phyloP scores from a whole-genome alignment of 1,140 invertebrate species.

The Trissolcus basalis region DNA sequence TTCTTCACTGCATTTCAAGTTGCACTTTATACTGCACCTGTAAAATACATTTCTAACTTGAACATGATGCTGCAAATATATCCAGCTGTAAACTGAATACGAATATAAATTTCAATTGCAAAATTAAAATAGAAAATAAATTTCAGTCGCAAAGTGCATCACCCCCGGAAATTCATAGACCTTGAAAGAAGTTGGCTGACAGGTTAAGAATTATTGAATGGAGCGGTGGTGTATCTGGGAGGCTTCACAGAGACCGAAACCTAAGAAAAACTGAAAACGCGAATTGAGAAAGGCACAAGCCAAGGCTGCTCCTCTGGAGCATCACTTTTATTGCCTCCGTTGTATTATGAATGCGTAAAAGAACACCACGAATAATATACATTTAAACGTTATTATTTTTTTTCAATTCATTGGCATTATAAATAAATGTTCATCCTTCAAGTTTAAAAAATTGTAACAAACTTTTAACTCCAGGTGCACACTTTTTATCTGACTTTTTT shows the following conservation, averaged over 20 bases:
- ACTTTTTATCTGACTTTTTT: too few species aligned
- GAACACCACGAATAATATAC: conserved; percentile 38
- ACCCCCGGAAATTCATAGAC: too few species aligned
- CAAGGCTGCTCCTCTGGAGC: conserved; percentile 41
- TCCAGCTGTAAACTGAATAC: too few species aligned
- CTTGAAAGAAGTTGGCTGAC: too few species aligned
- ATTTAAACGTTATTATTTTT: conserved; percentile 26
- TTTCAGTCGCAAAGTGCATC: too few species aligned
- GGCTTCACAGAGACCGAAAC: conserved; percentile 32
- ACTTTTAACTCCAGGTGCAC: conserved; percentile 5
- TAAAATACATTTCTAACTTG: too few species aligned
- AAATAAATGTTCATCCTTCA: conserved; percentile 46
- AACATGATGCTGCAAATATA: too few species aligned
- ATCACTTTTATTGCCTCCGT: conserved; percentile 40
- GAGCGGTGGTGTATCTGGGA: conserved; percentile 32
- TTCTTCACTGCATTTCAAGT: too few species aligned
- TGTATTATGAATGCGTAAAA: conserved; percentile 44
- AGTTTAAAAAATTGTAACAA: conserved; percentile 22
- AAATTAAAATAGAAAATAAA: too few species aligned
- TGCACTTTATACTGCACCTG: too few species aligned
- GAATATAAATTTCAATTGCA: too few species aligned
- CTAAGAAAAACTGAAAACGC: conserved; percentile 30
- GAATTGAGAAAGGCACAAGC: conserved; percentile 14
- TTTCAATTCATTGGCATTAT: conserved; percentile 45
- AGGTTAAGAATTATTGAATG: too few species aligned